These are phyloP conservation scores for Hycleus cichorii DNA, from an alignment of 1,140 invertebrate genomes.

Conservation along the genomic window DNA sequence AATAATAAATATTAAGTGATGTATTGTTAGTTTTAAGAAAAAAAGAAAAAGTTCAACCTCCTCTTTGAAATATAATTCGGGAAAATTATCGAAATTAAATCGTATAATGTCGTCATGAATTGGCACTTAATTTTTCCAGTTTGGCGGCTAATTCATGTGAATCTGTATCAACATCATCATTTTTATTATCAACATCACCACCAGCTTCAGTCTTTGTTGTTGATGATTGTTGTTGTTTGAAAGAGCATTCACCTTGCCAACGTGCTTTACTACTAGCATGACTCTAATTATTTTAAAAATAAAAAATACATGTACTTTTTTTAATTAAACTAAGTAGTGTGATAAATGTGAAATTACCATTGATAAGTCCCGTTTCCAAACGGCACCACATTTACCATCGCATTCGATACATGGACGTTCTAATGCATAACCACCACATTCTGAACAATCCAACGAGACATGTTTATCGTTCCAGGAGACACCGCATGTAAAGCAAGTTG, in stretches of 20 bases:
- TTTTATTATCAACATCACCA: too few species aligned
- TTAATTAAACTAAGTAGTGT: too few species aligned
- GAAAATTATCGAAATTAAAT: constrained; percentile 20
- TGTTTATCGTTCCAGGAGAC: constrained; percentile 76
- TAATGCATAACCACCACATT: constrained; percentile 76
- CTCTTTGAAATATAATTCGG: too few species aligned
- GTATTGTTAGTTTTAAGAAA: too few species aligned
- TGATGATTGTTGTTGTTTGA: constrained; percentile 11
- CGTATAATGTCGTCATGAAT: constrained; percentile 40
- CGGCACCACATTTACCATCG: constrained; percentile 63
- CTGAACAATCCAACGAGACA: constrained; percentile 69
- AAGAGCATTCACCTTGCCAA: constrained; percentile 61
- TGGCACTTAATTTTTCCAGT: constrained; percentile 46
- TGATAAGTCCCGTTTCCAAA: constrained; percentile 71
- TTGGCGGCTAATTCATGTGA: constrained; percentile 44
- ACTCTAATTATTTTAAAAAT: constrained; percentile 47
- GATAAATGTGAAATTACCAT: constrained; percentile 46
- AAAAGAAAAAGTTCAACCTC: too few species aligned
- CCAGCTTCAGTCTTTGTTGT: constrained; percentile 25
- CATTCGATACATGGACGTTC: constrained; percentile 69
- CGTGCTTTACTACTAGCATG: constrained; percentile 66
- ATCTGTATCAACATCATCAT: constrained; percentile 7
- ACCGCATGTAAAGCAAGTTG: constrained; percentile 73
- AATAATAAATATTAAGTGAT: too few species aligned
- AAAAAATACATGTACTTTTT: too few species aligned